phyloP scores from a whole-genome alignment of 2,113 vertebrate genomes.

The Hipposideros armiger region DNA sequence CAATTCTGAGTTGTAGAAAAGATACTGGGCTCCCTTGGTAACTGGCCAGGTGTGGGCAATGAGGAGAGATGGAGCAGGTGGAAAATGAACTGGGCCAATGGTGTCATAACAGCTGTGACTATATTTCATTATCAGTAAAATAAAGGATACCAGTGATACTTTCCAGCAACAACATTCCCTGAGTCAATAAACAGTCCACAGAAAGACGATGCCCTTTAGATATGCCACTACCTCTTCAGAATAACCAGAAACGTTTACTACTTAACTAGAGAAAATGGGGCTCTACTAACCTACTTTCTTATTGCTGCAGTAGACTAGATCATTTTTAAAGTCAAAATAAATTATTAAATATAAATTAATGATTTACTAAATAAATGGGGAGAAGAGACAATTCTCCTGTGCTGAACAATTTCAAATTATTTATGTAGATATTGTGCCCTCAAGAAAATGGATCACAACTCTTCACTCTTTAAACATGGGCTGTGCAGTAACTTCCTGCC shows the following conservation, averaged over 20 bases:
- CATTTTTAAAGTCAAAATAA: constrained; percentile 4
- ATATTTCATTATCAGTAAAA: neutral
- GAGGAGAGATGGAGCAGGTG: neutral
- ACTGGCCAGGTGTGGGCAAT: neutral
- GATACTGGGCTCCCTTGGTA: neutral
- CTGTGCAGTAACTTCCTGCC: neutral
- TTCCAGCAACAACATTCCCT: neutral
- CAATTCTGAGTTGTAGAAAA: neutral
- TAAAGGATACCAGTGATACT: neutral
- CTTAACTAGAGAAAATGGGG: neutral
- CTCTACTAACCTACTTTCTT: neutral
- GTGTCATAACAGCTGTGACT: neutral
- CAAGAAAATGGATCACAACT: neutral
- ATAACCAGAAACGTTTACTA: neutral
- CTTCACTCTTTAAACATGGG: neutral
- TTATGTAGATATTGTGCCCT: neutral
- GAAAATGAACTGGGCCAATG: neutral
- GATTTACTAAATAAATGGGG: neutral
- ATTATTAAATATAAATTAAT: neutral
- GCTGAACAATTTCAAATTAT: neutral
- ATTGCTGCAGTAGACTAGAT: neutral
- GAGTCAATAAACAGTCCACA: neutral
- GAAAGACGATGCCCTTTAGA: neutral
- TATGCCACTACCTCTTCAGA: neutral
- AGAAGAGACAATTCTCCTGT: neutral